Percentiles rank a stretch among this genome's conserved stretches.
phyloP scores from a whole-genome alignment of 30 jellyfish, hydroid and myxozoan genomes.

The Rhopilema esculentum region DNA sequence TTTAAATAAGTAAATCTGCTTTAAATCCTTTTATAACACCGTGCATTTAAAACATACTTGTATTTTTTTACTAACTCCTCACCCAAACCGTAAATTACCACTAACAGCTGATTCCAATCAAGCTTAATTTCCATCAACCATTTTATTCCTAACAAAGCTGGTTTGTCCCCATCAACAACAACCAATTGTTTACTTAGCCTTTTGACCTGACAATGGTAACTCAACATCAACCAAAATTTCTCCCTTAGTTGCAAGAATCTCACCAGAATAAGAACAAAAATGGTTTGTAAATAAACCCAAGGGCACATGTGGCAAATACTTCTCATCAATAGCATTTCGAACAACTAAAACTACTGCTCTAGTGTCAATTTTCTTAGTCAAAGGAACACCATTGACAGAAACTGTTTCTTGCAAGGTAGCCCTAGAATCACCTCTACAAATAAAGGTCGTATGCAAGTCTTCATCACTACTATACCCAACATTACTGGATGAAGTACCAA shows the following conservation, averaged over 20 bases:
- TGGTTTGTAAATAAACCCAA: slow-evolving; percentile 15
- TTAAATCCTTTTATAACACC: too few species aligned
- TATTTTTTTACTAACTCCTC: too few species aligned
- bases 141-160: slow-evolving; percentile 37
- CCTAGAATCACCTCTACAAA: too few species aligned
- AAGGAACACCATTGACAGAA: too few species aligned
- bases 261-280: slow-evolving; percentile 40
- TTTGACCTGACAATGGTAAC: too few species aligned
- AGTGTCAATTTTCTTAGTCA: too few species aligned
- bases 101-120: slow-evolving; percentile 54
- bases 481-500: too few species aligned
- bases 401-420: too few species aligned
- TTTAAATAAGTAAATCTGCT: slow-evolving; percentile 9
- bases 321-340: slow-evolving; percentile 14
- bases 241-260: slow-evolving; percentile 52
- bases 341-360: slow-evolving; percentile 36
- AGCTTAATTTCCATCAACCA: slow-evolving; percentile 42
- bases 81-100: slow-evolving; percentile 20
- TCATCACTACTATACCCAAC: too few species aligned
- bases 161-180: slow-evolving; percentile 45
- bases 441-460: too few species aligned
- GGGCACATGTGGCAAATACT: slow-evolving; percentile 24
- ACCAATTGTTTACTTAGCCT: slow-evolving; percentile 52
- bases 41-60: too few species aligned
- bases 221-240: slow-evolving; percentile 52